Base-by-base conservation (phyloP, 1,140 invertebrate species). In the Cyclargus thomasi region DNA sequence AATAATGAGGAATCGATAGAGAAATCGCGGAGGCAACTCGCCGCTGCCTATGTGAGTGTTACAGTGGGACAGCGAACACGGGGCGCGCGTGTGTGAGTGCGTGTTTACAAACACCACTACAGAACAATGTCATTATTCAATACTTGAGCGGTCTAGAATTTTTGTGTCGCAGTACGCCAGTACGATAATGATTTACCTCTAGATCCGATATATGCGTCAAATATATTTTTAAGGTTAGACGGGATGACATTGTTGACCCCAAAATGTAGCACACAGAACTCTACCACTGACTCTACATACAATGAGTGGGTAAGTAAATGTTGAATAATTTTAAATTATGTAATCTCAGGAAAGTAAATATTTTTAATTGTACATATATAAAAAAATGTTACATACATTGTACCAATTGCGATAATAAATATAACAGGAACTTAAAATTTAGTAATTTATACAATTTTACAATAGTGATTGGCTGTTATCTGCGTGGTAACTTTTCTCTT, bases 41-140 rank as follows among this genome's bases (percentile, higher is more conserved):
- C 74, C 77, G 77, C 71, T 76, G 77, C 72, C 79, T 81, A 78
- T 81, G 84, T 85, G 81, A 74, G 73, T 74, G 79, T 79, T 77
- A 77, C 71, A 71, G 70, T 77, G 67, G 70, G 70, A 80, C 68
- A 29, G 29, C 29, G 77, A 79, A 75, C 63, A 59, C 65, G 66
- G 1, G 36, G 20, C 53, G 64, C 20, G 53, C 65, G 22, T 74
- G 79, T 77, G 75, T 75, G 76, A 8, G 74, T 74, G 67, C 39
- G 62, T 82, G 81, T 86, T 87, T 85, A 86, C 81, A 79, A 83
- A 89, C 83, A 86, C 82, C 62, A 75, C 72, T 71, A 73, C 72
- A 73, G 82, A 83, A 84, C 86, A 84, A 87, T 86, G 83, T 86
- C 80, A 83, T 86, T 85, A 86, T 82, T 83, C 80, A 82, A 78